Conservation (phyloP, 92 coral and sea anemone genomes). For the Zoanthus solanderi region DNA sequence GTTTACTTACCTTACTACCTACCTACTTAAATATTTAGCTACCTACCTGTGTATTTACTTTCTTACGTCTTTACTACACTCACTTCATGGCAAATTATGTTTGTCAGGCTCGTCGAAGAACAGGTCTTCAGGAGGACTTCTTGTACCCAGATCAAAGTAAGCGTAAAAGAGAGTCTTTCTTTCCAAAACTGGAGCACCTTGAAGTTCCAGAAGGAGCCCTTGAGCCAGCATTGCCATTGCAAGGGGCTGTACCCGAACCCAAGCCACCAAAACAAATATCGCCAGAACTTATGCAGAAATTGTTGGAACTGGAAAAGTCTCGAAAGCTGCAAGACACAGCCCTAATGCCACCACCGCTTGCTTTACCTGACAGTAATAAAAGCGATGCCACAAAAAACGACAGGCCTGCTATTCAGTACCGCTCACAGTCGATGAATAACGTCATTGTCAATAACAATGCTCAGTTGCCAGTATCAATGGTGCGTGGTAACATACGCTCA, state of each 20-base stretch:
- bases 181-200: conserved; percentile 70
- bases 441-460: conserved; percentile 57
- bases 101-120: conserved; percentile 91
- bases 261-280: conserved; percentile 78
- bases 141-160: conserved; percentile 85
- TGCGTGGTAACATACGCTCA: conserved; percentile 89
- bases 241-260: conserved; percentile 64
- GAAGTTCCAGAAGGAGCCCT: conserved; percentile 65
- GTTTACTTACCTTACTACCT: too few species aligned
- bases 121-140: conserved; percentile 92
- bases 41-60: too few species aligned
- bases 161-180: conserved; percentile 73
- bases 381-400: conserved; percentile 19
- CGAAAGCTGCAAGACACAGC: conserved; percentile 71
- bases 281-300: conserved; percentile 94
- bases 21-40: too few species aligned
- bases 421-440: conserved; percentile 64
- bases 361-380: conserved; percentile 37
- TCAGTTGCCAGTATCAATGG: conserved; percentile 76
- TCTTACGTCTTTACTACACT: too few species aligned
- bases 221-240: conserved; percentile 63
- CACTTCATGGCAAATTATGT: background rate
- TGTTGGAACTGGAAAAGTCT: conserved; percentile 91
- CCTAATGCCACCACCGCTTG: conserved; percentile 59
- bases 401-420: conserved; percentile 26